Conservation (phyloP, 2,888 invertebrate species). For the Onthophagus sagittarius region DNA sequence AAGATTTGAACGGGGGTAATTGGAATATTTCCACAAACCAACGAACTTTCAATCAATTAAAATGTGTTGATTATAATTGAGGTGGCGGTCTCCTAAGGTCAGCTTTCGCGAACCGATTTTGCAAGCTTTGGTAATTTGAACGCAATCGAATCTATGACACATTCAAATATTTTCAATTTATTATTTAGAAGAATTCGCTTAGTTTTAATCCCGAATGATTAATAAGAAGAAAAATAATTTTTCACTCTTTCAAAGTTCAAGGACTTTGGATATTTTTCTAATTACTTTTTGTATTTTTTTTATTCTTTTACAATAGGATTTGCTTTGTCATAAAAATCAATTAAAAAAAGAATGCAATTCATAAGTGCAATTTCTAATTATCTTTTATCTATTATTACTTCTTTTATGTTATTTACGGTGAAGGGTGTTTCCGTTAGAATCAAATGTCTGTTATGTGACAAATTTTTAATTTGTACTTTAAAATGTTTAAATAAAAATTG, state of each 20-base stretch:
- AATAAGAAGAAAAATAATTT: not conserved
- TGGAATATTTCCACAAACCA: not conserved
- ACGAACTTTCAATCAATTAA: not conserved
- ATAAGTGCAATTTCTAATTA: no score
- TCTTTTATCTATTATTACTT: no score
- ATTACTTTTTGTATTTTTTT: no score
- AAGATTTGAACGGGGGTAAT: not conserved
- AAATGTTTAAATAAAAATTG: no score
- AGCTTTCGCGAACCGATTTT: not conserved
- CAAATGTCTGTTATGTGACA: no score
- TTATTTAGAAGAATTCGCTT: not conserved
- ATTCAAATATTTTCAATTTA: not conserved
- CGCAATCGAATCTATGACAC: not conserved
- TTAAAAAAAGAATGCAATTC: no score
- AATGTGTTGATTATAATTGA: not conserved
- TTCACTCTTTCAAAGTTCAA: not conserved
- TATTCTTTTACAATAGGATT: no score
- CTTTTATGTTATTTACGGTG: no score
- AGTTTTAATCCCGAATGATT: not conserved
- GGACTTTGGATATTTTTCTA: no score
- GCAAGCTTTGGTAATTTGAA: not conserved
- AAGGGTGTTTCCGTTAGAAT: no score
- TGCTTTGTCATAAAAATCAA: no score
- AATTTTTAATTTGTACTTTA: no score
- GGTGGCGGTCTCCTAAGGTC: not conserved